Percentiles rank a stretch among this genome's conserved stretches.
These are phyloP conservation scores for Nephrotoma appendiculata DNA, from an alignment of 2,888 invertebrate species.

Conservation along the genomic window DNA sequence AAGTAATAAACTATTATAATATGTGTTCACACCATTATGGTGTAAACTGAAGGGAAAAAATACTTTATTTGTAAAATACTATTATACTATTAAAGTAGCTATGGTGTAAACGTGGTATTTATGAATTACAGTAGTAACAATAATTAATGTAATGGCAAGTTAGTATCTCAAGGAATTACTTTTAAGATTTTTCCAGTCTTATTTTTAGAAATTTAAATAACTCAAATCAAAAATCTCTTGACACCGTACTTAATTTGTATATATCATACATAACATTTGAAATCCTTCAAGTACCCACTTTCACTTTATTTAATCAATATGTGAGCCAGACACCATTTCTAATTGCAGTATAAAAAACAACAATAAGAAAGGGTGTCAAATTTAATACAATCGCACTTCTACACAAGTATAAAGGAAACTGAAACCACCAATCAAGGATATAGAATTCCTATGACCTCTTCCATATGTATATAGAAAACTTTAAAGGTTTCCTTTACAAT, in stretches of 20 bases:
- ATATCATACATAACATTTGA: neutral
- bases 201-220: neutral
- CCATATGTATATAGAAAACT: neutral
- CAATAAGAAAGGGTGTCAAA: neutral
- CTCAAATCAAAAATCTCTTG: neutral
- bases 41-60: too few relatives aligned
- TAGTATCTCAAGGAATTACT: too few relatives aligned
- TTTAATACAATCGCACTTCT: neutral
- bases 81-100: too few relatives aligned
- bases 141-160: too few relatives aligned
- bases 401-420: neutral
- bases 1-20: too few relatives aligned
- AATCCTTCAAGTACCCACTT: neutral
- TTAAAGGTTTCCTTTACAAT: neutral
- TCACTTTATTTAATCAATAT: neutral
- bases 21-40: too few relatives aligned
- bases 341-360: neutral
- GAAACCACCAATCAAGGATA: neutral
- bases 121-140: too few relatives aligned
- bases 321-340: neutral
- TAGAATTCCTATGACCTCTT: neutral
- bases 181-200: too few relatives aligned
- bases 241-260: neutral
- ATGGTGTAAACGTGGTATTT: too few relatives aligned
- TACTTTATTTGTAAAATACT: too few relatives aligned